Evolutionary conservation across 2,888 invertebrate genomes (phyloP), one percentile per base, ranked within the genome.

Genomic region (Pristionchus maxplancki): DNA sequence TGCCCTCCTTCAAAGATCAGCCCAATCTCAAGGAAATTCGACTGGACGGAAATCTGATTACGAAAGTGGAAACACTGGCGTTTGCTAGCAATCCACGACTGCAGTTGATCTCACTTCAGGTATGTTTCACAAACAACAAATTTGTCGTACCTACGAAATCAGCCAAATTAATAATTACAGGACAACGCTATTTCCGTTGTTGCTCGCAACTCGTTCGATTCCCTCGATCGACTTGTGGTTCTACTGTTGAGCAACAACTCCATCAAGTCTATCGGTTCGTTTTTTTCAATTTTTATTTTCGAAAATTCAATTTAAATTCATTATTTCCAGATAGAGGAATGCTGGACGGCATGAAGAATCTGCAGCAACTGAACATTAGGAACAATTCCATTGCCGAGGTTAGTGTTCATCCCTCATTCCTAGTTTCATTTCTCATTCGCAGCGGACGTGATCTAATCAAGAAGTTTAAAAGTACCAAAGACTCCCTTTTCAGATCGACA

Each of bases 241-340:
- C 96, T 98, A 91, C 97, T 97, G 92, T 95, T 98, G 89, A 97
- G 97, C 44, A 96, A 96, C 93, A 98, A 98, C 95, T 96, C 97
- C 90, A 96, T 98, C 90, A 96, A 97, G 91, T 96, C 96, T 93
- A 96, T 98, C 89, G 96, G 94, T 94, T 28, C 1, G 44, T 48
- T 48, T 74, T 24, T 28, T 44, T 48, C 48, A 28, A 40, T 1
- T 4, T 74, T 28, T 28, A 78, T 44, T 44, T 24, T 64, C 53
- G 9, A 13, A 31, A 74, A n/a, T 31, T 31, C 17, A 24, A 50
- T 87, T 24, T 17, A 48, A 20, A n/a, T n/a, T n/a, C n/a, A n/a
- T n/a, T n/a, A n/a, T n/a, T 87, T 89, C 90, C 81, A 94, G 94
- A 94, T 53, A 90, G 90, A 13, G 93, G 94, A 48, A 92, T 93